Base-by-base conservation (phyloP, 2,888 invertebrate genomes). In the Acleris literana region DNA sequence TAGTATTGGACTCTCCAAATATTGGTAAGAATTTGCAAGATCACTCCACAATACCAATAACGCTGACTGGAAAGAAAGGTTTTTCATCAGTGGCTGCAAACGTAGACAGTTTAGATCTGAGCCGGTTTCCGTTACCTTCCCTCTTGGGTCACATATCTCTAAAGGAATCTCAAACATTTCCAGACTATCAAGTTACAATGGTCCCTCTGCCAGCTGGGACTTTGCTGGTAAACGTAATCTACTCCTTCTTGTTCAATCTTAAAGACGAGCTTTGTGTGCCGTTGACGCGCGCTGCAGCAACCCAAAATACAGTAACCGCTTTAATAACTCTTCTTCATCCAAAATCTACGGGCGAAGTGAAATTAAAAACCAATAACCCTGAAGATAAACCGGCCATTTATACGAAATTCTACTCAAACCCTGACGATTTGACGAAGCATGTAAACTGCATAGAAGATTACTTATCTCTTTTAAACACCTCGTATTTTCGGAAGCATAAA, bases 1-100 rank as follows among this genome's bases (percentile, higher is more conserved):
- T 66, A 2, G 22, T 66, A 33, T 43, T 66, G n/a, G 66, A 69
- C 13, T 59, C 55, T 13, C 66, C 69, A 17, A n/a, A 55, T n/a
- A 66, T 69, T 5, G 63, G 69, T 5, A 39, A 69, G 44, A 69
- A 69, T 3, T 54, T 69, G 9, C 63, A 69, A 13, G 69, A 69
- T 56, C 69, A 69, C 29, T n/a, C 48, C 6, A 33, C 52, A 1
- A 29, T 53, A 11, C 13, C 52, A 11, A 48, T 68, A 0, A 16
- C 53, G 33, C 5, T 68, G 7, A 63, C 63, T 6, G 52, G 60
- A n/a, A n/a, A 44, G 44, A 44, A 44, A 44, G 44, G 44, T 13
- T n/a, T n/a, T 16, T 44, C 16, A 16, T 44, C 44, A 1, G 1
- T 44, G n/a, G 44, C 3, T 5, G 16, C 16, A 11, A 44, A 44